Conservation (phyloP, 2,113 vertebrate species). For the Ammodytes dubius region DNA sequence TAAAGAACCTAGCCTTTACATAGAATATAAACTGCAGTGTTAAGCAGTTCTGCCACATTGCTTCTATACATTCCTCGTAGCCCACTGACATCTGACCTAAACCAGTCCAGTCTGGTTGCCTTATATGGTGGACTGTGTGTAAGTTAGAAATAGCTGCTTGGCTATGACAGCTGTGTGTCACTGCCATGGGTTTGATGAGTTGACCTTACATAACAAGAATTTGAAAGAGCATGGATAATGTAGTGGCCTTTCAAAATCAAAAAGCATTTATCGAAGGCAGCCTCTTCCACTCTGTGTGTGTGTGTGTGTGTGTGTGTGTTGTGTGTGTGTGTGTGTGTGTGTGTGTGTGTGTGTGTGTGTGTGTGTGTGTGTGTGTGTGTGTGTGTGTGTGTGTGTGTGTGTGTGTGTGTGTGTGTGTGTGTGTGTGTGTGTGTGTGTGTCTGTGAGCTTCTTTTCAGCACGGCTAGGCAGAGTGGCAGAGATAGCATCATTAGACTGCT, state of each 20-base stretch:
- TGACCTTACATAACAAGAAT: slow-evolving; percentile 41
- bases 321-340: too few species aligned
- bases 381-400: too few species aligned
- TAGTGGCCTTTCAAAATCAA: slow-evolving; percentile 34
- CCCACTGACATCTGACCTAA: slow-evolving; percentile 24
- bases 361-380: not conserved
- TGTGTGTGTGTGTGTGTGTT: too few species aligned
- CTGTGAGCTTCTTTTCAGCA: not conserved
- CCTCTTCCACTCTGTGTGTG: slow-evolving; percentile 8
- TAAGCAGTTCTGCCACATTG: slow-evolving; percentile 5
- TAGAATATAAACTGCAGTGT: not conserved
- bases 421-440: too few species aligned
- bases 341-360: too few species aligned
- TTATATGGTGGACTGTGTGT: slow-evolving; percentile 10
- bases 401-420: too few species aligned
- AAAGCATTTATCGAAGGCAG: slow-evolving; percentile 13
- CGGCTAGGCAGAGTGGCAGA: slow-evolving; percentile 35
- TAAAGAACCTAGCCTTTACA: too few species aligned
- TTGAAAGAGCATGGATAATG: not conserved
- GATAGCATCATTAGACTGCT: slow-evolving; percentile 55
- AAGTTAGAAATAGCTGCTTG: slow-evolving; percentile 33
- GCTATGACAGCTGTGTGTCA: slow-evolving; percentile 51
- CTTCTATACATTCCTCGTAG: not conserved
- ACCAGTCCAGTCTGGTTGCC: slow-evolving; percentile 15
- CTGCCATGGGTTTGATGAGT: slow-evolving; percentile 29